Percentiles rank a stretch among this genome's conserved stretches.
phyloP scores from a whole-genome alignment of 2,888 invertebrate genomes.

The Caenorhabditis becei region DNA sequence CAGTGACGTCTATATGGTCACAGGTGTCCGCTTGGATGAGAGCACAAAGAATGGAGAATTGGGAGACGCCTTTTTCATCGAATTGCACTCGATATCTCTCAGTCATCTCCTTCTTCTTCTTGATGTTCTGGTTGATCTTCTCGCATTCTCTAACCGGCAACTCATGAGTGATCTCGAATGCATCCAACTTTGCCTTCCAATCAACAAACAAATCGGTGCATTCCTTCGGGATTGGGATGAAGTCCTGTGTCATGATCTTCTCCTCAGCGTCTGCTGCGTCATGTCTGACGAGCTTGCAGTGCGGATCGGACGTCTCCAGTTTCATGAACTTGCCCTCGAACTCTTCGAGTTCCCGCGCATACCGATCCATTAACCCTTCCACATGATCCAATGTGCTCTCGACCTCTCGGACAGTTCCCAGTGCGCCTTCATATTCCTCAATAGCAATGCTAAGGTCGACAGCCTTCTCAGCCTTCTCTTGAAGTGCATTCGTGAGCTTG shows the following conservation, averaged over 20 bases:
- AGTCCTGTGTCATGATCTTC: background rate
- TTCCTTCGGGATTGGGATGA: background rate
- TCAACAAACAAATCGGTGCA: background rate
- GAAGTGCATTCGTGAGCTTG: too few species aligned
- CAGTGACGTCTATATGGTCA: background rate
- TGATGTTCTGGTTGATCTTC: too few species aligned
- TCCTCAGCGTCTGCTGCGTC: background rate
- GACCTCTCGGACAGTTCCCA: too few species aligned
- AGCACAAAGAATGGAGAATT: background rate
- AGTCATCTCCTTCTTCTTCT: too few species aligned
- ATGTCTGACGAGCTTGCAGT: background rate
- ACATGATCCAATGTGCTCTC: too few species aligned
- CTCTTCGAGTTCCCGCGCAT: conserved; percentile 80
- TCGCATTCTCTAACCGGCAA: too few species aligned
- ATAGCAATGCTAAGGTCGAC: too few species aligned
- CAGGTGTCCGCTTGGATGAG: background rate
- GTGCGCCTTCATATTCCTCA: too few species aligned
- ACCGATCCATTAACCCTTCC: too few species aligned
- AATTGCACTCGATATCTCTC: background rate
- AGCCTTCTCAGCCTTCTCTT: too few species aligned
- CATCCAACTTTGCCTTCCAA: background rate
- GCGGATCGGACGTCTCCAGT: background rate
- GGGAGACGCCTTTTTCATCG: conserved; percentile 20
- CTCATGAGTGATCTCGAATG: too few species aligned
- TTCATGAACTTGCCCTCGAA: background rate